These are phyloP conservation scores for Nyctibius grandis DNA, from an alignment of 2,797 vertebrate genomes.

Conservation along the genomic window DNA sequence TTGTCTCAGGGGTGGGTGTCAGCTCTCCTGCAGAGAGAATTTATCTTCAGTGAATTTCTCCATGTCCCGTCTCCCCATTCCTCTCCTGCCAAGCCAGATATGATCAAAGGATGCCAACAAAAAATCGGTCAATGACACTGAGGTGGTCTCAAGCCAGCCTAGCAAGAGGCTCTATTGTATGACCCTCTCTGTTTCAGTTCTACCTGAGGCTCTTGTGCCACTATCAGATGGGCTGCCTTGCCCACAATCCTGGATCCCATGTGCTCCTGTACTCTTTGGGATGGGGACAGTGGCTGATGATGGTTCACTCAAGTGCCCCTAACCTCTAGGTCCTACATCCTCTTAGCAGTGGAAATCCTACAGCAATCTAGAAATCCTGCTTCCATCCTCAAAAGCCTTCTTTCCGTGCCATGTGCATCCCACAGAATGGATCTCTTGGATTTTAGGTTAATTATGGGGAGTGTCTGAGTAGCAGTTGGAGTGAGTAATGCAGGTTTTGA, in stretches of 20 bases:
- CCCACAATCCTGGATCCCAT: background rate
- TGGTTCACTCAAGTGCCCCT: background rate
- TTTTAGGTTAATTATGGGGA: background rate
- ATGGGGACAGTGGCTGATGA: background rate
- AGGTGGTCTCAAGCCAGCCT: background rate
- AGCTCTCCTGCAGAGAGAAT: background rate
- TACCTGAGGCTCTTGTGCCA: background rate
- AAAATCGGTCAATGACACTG: background rate
- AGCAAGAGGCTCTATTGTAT: background rate
- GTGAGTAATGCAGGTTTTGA: background rate
- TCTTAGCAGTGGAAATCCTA: background rate
- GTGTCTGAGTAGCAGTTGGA: background rate
- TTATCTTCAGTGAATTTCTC: background rate
- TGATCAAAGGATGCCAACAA: fast-evolving
- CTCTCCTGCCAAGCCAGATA: background rate
- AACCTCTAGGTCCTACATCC: background rate
- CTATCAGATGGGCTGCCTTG: background rate
- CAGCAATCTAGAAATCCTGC: background rate
- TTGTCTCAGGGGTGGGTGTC: background rate
- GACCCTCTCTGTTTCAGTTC: background rate
- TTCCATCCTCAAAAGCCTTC: background rate
- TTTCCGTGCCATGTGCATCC: background rate
- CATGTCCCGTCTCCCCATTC: background rate
- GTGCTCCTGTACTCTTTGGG: background rate
- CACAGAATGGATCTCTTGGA: background rate